These are phyloP conservation scores for Notocelia uddmanniana DNA, from an alignment of 2,888 invertebrate species.

Conservation along the genomic window DNA sequence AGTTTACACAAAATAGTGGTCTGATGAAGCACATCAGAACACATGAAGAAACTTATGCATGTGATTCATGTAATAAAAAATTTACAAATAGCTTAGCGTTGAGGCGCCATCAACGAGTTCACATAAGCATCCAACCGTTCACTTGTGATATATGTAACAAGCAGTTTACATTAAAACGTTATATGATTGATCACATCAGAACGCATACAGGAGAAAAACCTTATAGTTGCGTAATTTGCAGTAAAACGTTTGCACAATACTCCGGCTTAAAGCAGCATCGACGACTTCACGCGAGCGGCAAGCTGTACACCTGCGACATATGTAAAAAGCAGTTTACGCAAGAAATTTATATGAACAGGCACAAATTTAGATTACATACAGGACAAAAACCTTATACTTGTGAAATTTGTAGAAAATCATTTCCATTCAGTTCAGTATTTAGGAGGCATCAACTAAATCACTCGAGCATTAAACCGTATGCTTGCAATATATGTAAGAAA, in stretches of 20 bases:
- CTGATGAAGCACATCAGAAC: background rate
- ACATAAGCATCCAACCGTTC: too few species aligned
- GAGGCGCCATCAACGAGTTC: too few species aligned
- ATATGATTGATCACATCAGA: background rate
- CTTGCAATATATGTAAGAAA: too few species aligned
- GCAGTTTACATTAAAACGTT: background rate
- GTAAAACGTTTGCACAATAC: background rate
- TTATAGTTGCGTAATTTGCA: background rate
- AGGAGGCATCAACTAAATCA: too few species aligned
- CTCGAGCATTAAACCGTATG: too few species aligned
- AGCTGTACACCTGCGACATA: background rate
- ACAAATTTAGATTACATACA: too few species aligned
- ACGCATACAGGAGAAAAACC: background rate
- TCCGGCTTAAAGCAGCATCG: background rate
- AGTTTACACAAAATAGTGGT: background rate
- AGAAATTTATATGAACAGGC: background rate
- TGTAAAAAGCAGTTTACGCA: background rate
- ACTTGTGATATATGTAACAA: background rate
- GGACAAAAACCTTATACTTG: too few species aligned
- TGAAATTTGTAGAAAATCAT: too few species aligned
- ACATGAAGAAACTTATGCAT: too few species aligned
- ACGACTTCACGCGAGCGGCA: background rate
- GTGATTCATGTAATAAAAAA: too few species aligned
- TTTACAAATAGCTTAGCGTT: too few species aligned
- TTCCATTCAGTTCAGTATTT: too few species aligned